Conservation (phyloP, 2,888 invertebrate species). For the Stenchaetothrips biformis region DNA sequence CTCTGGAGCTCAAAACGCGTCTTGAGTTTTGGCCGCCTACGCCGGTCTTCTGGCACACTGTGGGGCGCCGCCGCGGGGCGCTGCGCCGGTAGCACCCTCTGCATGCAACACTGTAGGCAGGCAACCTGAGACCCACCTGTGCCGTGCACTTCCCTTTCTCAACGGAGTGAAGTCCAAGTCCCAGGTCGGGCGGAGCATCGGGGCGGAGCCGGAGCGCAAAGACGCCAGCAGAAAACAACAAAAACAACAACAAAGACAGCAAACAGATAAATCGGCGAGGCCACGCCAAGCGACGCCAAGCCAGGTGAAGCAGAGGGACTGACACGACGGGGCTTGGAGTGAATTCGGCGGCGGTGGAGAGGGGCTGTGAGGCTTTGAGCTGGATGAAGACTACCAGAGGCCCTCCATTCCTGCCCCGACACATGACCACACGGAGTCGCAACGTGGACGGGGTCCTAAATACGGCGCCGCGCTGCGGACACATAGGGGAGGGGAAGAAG, state of each 20-base stretch:
- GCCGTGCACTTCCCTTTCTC: no score
- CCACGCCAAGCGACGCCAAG: not conserved
- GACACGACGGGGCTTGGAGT: not conserved
- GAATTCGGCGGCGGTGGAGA: not conserved
- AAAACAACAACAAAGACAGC: no score
- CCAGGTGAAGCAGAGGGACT: not conserved
- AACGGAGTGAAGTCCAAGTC: not conserved
- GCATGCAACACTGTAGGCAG: no score
- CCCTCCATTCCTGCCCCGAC: not conserved
- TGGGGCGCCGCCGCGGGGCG: no score
- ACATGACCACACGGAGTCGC: not conserved
- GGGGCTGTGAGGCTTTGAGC: not conserved
- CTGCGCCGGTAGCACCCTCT: no score
- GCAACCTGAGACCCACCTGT: no score
- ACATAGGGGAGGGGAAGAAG: no score
- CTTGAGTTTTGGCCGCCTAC: no score
- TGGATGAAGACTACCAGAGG: no score
- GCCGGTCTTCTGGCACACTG: no score
- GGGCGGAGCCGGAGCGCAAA: not conserved
- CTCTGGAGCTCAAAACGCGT: no score
- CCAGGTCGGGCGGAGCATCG: not conserved
- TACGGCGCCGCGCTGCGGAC: no score
- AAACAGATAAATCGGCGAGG: not conserved
- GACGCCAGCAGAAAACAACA: not conserved
- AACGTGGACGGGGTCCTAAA: slow-evolving; percentile 1